Evolutionary conservation across 1,140 invertebrate species (phyloP).

Genomic region (Macrotrachela quadricornifera): DNA sequence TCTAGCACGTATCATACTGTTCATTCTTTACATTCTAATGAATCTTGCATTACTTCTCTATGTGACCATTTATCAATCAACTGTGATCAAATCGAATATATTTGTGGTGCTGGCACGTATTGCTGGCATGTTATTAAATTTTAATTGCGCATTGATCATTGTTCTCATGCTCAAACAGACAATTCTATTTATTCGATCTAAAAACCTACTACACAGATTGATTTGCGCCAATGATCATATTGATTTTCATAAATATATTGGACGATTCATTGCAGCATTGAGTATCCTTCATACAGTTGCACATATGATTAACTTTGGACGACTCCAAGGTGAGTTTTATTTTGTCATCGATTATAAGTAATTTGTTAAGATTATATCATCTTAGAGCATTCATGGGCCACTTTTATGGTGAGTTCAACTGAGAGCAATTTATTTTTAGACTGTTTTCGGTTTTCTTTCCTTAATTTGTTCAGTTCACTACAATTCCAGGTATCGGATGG

Average conservation of each 20-base stretch:
- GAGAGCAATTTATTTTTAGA: too few relatives aligned
- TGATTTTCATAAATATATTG: slow-evolving; percentile 61
- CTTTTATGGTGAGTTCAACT: too few relatives aligned
- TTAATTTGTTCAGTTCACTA: slow-evolving; percentile 43
- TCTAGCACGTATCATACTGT: too few relatives aligned
- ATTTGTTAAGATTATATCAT: too few relatives aligned
- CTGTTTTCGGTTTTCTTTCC: too few relatives aligned
- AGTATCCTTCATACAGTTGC: slow-evolving; percentile 56
- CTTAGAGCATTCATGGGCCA: too few relatives aligned
- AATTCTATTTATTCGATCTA: neutral
- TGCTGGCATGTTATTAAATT: slow-evolving; percentile 65
- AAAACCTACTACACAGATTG: slow-evolving; percentile 15
- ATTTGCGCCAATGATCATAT: slow-evolving; percentile 65
- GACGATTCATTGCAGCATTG: slow-evolving; percentile 50
- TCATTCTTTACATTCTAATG: too few relatives aligned
- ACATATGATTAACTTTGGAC: slow-evolving; percentile 62
- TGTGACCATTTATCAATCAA: too few relatives aligned
- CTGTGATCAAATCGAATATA: too few relatives aligned
- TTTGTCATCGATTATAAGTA: too few relatives aligned
- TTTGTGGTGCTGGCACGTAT: neutral
- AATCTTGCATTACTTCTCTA: too few relatives aligned
- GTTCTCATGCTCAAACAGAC: slow-evolving; percentile 63
- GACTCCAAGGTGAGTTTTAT: too few relatives aligned
- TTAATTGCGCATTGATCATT: slow-evolving; percentile 65
- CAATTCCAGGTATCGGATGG: slow-evolving; percentile 45